Conservation (phyloP, 2,113 vertebrate genomes). For the Copsychus sechellarum region DNA sequence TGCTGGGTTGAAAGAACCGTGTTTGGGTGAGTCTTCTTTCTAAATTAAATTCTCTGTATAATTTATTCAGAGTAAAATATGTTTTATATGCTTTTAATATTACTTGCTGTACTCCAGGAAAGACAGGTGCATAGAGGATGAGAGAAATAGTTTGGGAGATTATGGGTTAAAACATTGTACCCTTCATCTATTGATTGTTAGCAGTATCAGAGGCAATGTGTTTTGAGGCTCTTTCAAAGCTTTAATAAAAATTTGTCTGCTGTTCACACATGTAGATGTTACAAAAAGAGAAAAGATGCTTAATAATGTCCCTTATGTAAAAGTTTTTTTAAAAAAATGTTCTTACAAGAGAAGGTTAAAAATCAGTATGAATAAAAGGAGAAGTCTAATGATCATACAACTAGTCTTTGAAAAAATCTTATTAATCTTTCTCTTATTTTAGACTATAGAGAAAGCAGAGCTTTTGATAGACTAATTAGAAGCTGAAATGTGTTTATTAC, state of each 20-base stretch:
- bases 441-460: background rate
- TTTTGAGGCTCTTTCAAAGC: constrained; percentile 21
- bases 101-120: background rate
- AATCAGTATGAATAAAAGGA: constrained; percentile 19
- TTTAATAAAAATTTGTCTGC: background rate
- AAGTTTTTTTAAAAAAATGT: background rate
- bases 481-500: constrained; percentile 54
- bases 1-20: rapidly evolving
- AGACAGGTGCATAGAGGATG: background rate
- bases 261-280: background rate
- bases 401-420: constrained; percentile 16
- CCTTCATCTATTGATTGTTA: background rate
- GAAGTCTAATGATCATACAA: background rate
- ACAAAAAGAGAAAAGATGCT: background rate
- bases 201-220: background rate
- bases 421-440: constrained; percentile 39
- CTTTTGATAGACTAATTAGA: constrained; percentile 62
- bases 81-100: background rate
- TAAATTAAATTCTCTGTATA: background rate
- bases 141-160: background rate
- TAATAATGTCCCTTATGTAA: constrained; percentile 22
- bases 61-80: background rate
- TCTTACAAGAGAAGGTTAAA: constrained; percentile 37
- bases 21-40: rapidly evolving
- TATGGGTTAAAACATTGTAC: background rate